Evolutionary conservation across 2,113 vertebrate genomes (phyloP).

Genomic region (Gadus chalcogrammus): DNA sequence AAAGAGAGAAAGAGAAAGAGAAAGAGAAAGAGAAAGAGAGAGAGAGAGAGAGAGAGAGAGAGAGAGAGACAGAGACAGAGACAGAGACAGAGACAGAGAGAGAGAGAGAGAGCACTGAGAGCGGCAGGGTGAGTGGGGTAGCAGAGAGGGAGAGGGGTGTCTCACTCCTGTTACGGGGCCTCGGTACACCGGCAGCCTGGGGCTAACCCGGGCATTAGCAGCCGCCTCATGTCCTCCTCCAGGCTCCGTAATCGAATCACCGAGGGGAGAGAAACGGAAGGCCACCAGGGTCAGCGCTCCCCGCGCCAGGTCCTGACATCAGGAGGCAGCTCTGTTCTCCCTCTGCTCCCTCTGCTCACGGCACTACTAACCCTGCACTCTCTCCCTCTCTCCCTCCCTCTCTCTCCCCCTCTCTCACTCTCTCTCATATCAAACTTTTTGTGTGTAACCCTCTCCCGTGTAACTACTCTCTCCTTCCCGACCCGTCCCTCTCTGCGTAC

Average conservation of each 20-base stretch:
- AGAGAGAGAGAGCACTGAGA: neutral
- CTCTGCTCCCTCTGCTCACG: conserved; percentile 9
- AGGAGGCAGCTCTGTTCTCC: neutral
- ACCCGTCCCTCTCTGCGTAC: conserved; percentile 1
- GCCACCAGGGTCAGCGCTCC: conserved; percentile 26
- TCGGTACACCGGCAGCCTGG: conserved; percentile 41
- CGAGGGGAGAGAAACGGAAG: conserved; percentile 33
- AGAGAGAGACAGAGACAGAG: neutral
- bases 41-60: neutral
- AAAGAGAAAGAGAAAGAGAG: neutral
- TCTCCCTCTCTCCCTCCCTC: no score
- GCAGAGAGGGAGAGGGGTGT: conserved; percentile 21
- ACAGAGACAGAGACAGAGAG: neutral
- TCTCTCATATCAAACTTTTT: neutral
- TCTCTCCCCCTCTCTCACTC: conserved; percentile 25
- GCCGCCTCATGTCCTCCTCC: conserved; percentile 26
- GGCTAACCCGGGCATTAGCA: conserved; percentile 39
- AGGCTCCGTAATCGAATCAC: conserved; percentile 41
- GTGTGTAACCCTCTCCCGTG: conserved; percentile 9
- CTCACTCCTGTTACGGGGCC: conserved; percentile 31
- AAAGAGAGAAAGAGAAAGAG: conserved; percentile 22
- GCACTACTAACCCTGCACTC: no score
- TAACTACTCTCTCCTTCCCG: conserved; percentile 12
- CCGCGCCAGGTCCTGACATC: conserved; percentile 25
- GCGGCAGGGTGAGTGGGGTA: neutral